Percentiles rank a stretch among this genome's conserved stretches.
Conservation (phyloP, 2,888 invertebrate species). For the Hypolimnas misippus region DNA sequence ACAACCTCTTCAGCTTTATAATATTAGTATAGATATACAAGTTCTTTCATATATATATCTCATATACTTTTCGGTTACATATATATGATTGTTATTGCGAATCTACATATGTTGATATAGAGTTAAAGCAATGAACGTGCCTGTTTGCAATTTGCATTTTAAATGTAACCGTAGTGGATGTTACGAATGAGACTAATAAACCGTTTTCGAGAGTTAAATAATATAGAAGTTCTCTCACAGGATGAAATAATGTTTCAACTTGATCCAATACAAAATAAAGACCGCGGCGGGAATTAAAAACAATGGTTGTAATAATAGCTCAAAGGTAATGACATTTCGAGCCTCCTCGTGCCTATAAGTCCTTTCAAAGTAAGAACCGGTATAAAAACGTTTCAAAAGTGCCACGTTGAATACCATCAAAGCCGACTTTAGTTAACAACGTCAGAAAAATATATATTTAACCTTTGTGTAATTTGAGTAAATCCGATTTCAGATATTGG, state of each 20-base stretch:
- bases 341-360: slow-evolving; percentile 32
- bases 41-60: background rate
- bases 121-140: background rate
- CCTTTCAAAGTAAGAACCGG: slow-evolving; percentile 36
- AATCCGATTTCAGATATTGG: slow-evolving; percentile 34
- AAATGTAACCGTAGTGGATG: background rate
- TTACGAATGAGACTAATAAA: slow-evolving; percentile 2
- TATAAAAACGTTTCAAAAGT: slow-evolving; percentile 28
- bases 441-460: slow-evolving; percentile 30
- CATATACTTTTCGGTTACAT: background rate
- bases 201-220: slow-evolving; percentile 14
- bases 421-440: slow-evolving; percentile 35
- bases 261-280: slow-evolving; percentile 32
- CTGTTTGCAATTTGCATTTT: slow-evolving; percentile 4
- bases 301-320: slow-evolving; percentile 33
- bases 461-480: slow-evolving; percentile 23
- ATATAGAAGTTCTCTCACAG: slow-evolving; percentile 9
- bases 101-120: background rate
- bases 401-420: slow-evolving; percentile 25
- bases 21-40: too few relatives aligned
- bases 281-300: slow-evolving; percentile 32
- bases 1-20: too few relatives aligned
- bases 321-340: slow-evolving; percentile 36
- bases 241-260: slow-evolving; percentile 27
- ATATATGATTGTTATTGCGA: background rate